Conservation (phyloP, 2,888 invertebrate species). For the Hirtodrosophila confusa region DNA sequence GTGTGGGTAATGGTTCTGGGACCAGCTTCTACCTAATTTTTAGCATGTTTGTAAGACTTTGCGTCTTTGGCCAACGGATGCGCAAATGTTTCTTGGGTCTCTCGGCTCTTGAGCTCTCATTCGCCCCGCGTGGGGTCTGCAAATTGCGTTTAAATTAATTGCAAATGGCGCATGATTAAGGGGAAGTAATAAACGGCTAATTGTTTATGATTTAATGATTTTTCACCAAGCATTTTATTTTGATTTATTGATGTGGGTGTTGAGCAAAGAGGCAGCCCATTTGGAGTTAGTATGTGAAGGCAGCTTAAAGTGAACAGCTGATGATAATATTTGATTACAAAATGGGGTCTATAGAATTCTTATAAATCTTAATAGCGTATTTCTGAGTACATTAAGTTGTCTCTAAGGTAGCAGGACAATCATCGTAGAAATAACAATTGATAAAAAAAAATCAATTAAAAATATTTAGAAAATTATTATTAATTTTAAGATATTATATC, state of each 20-base stretch:
- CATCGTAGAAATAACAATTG: too few species aligned
- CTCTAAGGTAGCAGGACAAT: too few species aligned
- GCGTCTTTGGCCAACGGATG: slow-evolving; percentile 59
- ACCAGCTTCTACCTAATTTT: slow-evolving; percentile 61
- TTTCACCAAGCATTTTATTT: slow-evolving; percentile 28
- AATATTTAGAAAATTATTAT: too few species aligned
- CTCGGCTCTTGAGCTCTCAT: slow-evolving; percentile 26
- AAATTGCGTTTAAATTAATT: slow-evolving; percentile 78
- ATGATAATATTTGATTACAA: too few species aligned
- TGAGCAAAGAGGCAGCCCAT: not conserved
- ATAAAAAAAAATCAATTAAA: too few species aligned
- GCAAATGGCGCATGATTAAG: slow-evolving; percentile 79
- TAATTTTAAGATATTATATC: too few species aligned
- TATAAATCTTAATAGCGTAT: too few species aligned
- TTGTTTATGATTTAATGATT: slow-evolving; percentile 75
- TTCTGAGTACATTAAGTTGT: too few species aligned
- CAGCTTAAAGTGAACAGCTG: too few species aligned
- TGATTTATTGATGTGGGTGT: slow-evolving; percentile 16
- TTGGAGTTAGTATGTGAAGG: too few species aligned
- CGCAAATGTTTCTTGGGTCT: slow-evolving; percentile 51
- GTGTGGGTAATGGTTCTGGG: slow-evolving; percentile 37
- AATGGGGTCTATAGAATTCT: too few species aligned
- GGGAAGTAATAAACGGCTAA: slow-evolving; percentile 76
- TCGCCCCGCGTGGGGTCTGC: slow-evolving; percentile 66
- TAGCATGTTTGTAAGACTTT: slow-evolving; percentile 60